Conservation (phyloP, 2,888 invertebrate genomes). For the Torymus tubicola region DNA sequence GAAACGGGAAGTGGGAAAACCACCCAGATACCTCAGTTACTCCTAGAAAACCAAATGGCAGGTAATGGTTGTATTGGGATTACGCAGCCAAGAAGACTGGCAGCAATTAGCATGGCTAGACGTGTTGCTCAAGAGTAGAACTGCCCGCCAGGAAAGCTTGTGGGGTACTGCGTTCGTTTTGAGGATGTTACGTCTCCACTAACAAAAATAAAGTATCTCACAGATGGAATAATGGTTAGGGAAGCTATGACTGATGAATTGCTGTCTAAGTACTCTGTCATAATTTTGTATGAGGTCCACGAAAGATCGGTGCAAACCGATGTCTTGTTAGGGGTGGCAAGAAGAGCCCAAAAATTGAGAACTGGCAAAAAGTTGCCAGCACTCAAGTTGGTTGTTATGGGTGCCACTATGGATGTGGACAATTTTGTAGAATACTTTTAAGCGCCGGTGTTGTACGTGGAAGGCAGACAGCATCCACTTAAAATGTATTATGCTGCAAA, state of each 20-base stretch:
- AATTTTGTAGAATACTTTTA: conserved; percentile 94
- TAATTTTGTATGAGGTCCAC: conserved; percentile 96
- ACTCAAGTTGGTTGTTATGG: conserved; percentile 91
- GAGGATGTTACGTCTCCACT: conserved; percentile 89
- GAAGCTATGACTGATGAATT: conserved; percentile 90
- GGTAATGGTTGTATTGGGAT: conserved; percentile 85
- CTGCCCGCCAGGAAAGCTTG: conserved; percentile 83
- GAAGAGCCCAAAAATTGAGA: conserved; percentile 88
- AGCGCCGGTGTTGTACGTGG: conserved; percentile 90
- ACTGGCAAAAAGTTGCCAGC: conserved; percentile 79
- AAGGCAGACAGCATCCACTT: conserved; percentile 92
- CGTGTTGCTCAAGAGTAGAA: conserved; percentile 94
- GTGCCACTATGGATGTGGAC: conserved; percentile 97
- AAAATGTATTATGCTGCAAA: conserved; percentile 85
- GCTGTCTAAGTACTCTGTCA: conserved; percentile 86
- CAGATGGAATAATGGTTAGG: conserved; percentile 95
- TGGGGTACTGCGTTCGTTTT: conserved; percentile 91
- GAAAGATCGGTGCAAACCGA: conserved; percentile 96
- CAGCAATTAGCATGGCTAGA: conserved; percentile 93
- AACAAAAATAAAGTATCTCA: conserved; percentile 93
- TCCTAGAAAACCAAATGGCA: conserved; percentile 85
- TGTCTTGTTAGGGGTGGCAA: conserved; percentile 94
- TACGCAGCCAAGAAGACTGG: too few relatives aligned
- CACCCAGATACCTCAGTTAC: conserved; percentile 95
- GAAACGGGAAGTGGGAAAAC: conserved; percentile 99